Evolutionary conservation across 1,140 invertebrate species (phyloP).

Genomic region (Drepana arcuata): DNA sequence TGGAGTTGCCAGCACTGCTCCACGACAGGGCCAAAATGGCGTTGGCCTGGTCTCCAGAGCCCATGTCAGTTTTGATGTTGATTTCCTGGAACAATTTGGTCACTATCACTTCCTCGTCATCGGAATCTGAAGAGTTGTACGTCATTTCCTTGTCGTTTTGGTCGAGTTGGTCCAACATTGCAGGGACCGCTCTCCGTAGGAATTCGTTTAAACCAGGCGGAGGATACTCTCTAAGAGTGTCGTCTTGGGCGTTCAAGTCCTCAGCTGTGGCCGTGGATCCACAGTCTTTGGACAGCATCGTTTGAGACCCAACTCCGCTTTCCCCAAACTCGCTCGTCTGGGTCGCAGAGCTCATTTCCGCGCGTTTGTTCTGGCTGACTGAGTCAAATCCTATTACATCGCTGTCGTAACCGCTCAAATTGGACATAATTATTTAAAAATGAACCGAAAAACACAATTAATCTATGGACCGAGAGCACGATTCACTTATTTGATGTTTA

Average conservation of each 20-base stretch:
- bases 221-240: slow-evolving; percentile 31
- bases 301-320: slow-evolving; percentile 27
- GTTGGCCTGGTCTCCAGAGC: slow-evolving; percentile 33
- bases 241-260: slow-evolving; percentile 24
- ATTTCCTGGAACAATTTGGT: slow-evolving; percentile 45
- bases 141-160: slow-evolving; percentile 30
- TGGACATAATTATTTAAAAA: slow-evolving; percentile 30
- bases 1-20: slow-evolving; percentile 46
- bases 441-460: too few species aligned
- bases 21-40: slow-evolving; percentile 38
- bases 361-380: slow-evolving; percentile 12
- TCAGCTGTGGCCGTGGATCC: slow-evolving; percentile 28
- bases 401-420: slow-evolving; percentile 49
- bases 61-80: slow-evolving; percentile 14
- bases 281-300: slow-evolving; percentile 23
- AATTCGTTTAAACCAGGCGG: slow-evolving; percentile 46
- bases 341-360: slow-evolving; percentile 22
- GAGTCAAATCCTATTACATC: slow-evolving; percentile 50
- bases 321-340: slow-evolving; percentile 45
- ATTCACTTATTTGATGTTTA: not conserved
- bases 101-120: slow-evolving; percentile 36
- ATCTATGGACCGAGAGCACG: not conserved
- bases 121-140: slow-evolving; percentile 47
- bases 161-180: slow-evolving; percentile 47
- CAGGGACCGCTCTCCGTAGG: slow-evolving; percentile 39